Base-by-base conservation (phyloP, 1,140 invertebrate species). In the Cyclina sinensis region DNA sequence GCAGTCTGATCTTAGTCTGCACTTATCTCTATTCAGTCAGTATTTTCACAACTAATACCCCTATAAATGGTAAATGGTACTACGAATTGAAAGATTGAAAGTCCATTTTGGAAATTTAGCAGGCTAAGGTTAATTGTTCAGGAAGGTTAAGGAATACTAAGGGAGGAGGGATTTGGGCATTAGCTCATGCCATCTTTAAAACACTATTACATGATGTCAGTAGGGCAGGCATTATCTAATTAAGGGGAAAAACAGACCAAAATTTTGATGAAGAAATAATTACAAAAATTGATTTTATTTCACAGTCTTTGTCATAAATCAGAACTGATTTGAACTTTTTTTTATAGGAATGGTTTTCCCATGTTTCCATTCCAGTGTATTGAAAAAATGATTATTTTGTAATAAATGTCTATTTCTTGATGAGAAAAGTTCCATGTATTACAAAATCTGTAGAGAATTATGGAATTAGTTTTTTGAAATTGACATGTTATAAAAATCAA, bases 371-470 rank as follows among this genome's bases (percentile, higher is more conserved):
- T 14, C 5, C 30, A 21, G 32, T 18, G 65, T 54, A 32, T 78
- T 9, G 74, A n/a, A 9, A 51, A 78, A 32, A 27, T 51, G 74
- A 78, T 78, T 78, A 78, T 78, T 78, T 78, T 30, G 46, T 32
- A 30, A 46, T 78, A 78, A 78, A 78, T 78, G 74, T 78, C 48
- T 51, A n/a, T 30, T 30, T 70, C 65, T 18, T 3, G 57, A 62
- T 37, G 21, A 70, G 14, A 35, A 35, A 70, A 39, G 32, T 4
- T 27, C 14, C 14, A 27, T 37, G 65, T 70, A n/a, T 35, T 70
- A 70, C 16, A n/a, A 35, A 30, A 70, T 70, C 65, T 70, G 65
- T 70, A 37, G 5, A 70, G 32, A 37, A 37, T 37, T 70, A 37
- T 35, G 37, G 65, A 70, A 70, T 37, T 70, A 70, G 32, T 27